Conservation (phyloP, 2,797 vertebrate species). For the Brachyalestes nurse region DNA sequence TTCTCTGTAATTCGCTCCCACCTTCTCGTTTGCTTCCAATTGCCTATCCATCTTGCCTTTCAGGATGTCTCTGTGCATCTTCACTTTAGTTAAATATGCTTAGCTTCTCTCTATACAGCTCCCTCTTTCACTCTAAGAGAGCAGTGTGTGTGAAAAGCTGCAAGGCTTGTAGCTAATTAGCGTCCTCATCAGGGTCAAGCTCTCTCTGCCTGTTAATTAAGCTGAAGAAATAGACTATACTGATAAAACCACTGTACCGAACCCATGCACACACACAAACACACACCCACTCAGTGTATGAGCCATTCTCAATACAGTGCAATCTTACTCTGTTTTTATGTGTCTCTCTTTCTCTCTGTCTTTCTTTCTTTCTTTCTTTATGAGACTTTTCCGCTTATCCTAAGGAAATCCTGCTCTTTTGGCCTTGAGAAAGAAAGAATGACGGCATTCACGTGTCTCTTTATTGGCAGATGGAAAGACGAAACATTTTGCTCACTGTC, state of each 20-base stretch:
- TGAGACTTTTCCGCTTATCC: conserved; percentile 1
- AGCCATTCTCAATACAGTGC: no score
- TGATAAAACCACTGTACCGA: background rate
- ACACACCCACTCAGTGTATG: background rate
- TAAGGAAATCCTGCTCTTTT: conserved; percentile 10
- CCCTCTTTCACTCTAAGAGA: background rate
- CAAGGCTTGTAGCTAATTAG: conserved; percentile 51
- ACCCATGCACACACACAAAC: background rate
- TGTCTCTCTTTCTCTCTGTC: no score
- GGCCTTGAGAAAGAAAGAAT: background rate
- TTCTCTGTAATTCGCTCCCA: conserved; percentile 1
- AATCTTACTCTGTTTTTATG: background rate
- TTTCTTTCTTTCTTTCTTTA: conserved; percentile 2
- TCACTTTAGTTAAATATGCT: background rate
- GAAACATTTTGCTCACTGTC: background rate
- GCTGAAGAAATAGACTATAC: conserved; percentile 61
- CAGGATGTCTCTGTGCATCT: background rate
- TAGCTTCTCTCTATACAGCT: background rate
- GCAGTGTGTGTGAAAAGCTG: conserved; percentile 32
- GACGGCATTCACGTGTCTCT: conserved; percentile 10
- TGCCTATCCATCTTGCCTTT: background rate
- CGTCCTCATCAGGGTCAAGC: conserved; percentile 57
- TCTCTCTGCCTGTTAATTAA: conserved; percentile 61
- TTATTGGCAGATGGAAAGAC: conserved; percentile 5
- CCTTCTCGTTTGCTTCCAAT: background rate